phyloP scores from a whole-genome alignment of 2,797 vertebrate species.

The Sorex maritimensis region DNA sequence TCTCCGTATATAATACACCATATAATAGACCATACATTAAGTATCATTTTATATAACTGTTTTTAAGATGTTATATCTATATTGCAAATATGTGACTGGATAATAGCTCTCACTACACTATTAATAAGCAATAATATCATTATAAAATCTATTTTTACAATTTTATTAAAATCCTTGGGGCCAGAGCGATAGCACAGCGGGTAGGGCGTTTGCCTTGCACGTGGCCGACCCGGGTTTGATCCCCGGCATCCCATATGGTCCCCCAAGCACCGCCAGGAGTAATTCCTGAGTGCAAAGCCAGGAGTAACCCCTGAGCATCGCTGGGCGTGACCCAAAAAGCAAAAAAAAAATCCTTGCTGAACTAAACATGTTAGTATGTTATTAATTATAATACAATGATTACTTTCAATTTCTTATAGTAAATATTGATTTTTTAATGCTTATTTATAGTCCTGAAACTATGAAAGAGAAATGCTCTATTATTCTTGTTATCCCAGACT shows the following conservation, averaged over 20 bases:
- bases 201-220: no score
- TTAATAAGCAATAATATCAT: conserved; percentile 18
- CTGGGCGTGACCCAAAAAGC: no score
- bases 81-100: not conserved
- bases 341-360: no score
- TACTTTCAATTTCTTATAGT: not conserved
- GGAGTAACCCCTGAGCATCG: no score
- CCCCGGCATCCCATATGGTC: no score
- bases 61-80: not conserved
- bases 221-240: no score
- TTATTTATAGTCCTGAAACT: not conserved
- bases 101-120: not conserved
- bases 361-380: not conserved
- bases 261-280: no score
- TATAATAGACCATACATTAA: no score
- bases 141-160: not conserved
- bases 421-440: not conserved
- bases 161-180: no score
- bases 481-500: not conserved
- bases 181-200: no score
- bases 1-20: not conserved
- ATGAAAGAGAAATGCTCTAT: conserved; percentile 1
- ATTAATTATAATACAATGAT: not conserved
- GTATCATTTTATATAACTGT: no score
- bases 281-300: no score